Percentiles rank a stretch among this genome's conserved stretches.
These are phyloP conservation scores for Dolichopus griseipennis DNA, from an alignment of 2,888 invertebrate species.

Conservation along the genomic window DNA sequence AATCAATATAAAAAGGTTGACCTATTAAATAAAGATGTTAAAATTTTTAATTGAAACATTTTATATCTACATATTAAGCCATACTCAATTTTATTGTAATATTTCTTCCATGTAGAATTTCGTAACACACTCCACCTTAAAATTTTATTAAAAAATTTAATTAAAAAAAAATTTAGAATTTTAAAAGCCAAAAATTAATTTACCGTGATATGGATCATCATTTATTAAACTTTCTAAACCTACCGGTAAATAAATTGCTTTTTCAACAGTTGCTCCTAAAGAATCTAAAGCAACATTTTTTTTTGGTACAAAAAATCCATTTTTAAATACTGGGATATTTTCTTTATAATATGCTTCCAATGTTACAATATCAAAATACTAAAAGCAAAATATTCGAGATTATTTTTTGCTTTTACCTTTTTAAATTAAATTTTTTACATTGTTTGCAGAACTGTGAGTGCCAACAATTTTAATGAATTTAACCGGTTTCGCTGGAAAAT, in stretches of 20 bases:
- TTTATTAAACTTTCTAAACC: slow-evolving; percentile 87
- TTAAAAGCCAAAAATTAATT: neutral
- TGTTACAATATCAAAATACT: slow-evolving; percentile 83
- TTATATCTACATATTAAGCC: neutral
- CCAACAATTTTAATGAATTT: slow-evolving; percentile 75
- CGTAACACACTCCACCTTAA: slow-evolving; percentile 63
- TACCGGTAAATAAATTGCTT: slow-evolving; percentile 81
- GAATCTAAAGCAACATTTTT: slow-evolving; percentile 88
- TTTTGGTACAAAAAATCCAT: slow-evolving; percentile 70
- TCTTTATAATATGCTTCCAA: slow-evolving; percentile 82
- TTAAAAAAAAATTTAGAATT: neutral
- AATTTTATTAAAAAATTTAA: too few species aligned
- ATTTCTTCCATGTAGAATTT: slow-evolving; percentile 77
- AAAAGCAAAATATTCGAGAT: neutral
- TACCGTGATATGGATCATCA: slow-evolving; percentile 56
- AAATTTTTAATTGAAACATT: neutral
- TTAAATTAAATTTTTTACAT: slow-evolving; percentile 46
- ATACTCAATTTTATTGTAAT: slow-evolving; percentile 84
- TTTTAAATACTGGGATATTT: slow-evolving; percentile 62
- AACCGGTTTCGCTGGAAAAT: slow-evolving; percentile 82
- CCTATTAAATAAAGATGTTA: slow-evolving; percentile 33
- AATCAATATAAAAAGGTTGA: slow-evolving; percentile 89
- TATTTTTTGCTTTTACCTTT: neutral
- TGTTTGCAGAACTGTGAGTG: slow-evolving; percentile 90
- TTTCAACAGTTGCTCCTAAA: slow-evolving; percentile 85